Evolutionary conservation across 2,113 vertebrate genomes (phyloP).

Genomic region (Arizona elegans): DNA sequence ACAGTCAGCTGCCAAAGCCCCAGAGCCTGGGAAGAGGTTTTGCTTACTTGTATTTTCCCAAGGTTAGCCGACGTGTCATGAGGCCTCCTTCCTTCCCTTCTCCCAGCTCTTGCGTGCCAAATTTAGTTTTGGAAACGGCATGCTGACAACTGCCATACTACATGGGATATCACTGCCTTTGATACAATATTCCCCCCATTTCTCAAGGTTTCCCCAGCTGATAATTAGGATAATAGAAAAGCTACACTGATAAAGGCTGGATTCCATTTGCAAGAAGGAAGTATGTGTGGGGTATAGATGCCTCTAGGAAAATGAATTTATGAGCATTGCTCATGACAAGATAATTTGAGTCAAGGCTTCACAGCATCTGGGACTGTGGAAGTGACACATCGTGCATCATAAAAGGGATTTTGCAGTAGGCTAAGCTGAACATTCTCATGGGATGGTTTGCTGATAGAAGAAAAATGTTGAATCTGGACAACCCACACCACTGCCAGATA

Average conservation of each 20-base stretch:
- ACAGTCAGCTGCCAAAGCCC: not conserved
- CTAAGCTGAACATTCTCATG: not conserved
- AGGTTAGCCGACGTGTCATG: not conserved
- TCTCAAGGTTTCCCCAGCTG: not conserved
- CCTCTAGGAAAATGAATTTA: not conserved
- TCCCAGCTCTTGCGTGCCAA: not conserved
- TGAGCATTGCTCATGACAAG: not conserved
- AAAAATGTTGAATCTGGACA: not conserved
- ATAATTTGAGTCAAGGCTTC: not conserved
- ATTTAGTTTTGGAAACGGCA: not conserved
- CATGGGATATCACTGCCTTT: not conserved
- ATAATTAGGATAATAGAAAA: not conserved
- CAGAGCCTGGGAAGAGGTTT: not conserved
- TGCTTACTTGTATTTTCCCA: not conserved
- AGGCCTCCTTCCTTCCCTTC: not conserved
- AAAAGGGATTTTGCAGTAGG: not conserved
- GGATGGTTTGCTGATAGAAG: not conserved
- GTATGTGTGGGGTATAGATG: not conserved
- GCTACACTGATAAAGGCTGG: not conserved
- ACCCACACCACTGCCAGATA: not conserved
- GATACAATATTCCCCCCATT: not conserved
- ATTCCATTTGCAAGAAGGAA: not conserved
- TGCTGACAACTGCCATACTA: not conserved
- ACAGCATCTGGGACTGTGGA: not conserved
- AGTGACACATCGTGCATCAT: not conserved